phyloP scores from a whole-genome alignment of 1,140 invertebrate species.

The Lepidurus couesii region DNA sequence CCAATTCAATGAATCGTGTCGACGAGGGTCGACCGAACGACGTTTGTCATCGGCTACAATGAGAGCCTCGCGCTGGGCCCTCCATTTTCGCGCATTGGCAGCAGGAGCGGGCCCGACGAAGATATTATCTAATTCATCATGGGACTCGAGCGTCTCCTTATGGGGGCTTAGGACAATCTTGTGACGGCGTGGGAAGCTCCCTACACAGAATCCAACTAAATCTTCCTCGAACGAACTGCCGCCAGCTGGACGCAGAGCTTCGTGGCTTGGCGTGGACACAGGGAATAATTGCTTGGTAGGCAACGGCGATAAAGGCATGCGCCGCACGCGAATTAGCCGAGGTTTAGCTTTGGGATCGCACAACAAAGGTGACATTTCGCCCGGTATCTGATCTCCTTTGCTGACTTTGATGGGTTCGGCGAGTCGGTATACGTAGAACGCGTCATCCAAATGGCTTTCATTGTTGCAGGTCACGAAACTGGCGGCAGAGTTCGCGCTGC shows the following conservation, averaged over 20 bases:
- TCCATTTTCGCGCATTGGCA: neutral
- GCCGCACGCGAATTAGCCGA: neutral
- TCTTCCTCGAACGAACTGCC: neutral
- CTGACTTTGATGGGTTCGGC: neutral
- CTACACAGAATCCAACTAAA: neutral
- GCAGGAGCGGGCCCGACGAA: neutral
- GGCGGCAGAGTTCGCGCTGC: neutral
- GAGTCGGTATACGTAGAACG: neutral
- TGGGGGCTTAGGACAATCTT: neutral
- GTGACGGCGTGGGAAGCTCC: neutral
- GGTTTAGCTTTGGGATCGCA: conserved; percentile 13
- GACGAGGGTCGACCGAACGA: neutral
- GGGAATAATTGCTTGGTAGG: neutral
- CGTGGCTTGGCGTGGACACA: neutral
- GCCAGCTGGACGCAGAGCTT: neutral
- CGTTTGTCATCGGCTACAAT: neutral
- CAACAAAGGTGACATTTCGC: conserved; percentile 13
- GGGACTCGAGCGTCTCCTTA: neutral
- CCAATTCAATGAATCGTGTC: neutral
- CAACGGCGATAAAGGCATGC: neutral
- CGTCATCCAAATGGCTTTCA: neutral
- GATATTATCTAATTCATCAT: neutral
- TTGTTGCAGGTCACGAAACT: neutral
- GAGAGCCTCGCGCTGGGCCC: neutral
- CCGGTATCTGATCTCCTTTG: neutral